These are phyloP conservation scores for Hyperoplus immaculatus DNA, from an alignment of 2,797 vertebrate species.

Conservation along the genomic window DNA sequence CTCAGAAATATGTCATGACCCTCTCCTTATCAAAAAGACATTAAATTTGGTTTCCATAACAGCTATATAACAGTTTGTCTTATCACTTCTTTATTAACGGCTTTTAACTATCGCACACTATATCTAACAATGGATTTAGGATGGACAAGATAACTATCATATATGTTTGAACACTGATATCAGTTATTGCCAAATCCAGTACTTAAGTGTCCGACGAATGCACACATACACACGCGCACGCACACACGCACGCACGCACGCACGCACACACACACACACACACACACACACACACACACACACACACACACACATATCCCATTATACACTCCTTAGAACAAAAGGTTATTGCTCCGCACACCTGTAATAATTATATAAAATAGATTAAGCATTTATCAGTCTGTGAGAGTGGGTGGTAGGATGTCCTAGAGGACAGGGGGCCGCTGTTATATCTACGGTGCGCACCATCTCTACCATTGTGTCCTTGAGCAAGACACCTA, in stretches of 20 bases:
- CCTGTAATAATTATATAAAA: conserved; percentile 59
- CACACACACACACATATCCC: no score
- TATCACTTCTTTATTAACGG: conserved; percentile 75
- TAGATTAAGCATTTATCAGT: conserved; percentile 61
- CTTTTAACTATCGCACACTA: conserved; percentile 47
- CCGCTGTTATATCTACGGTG: no score
- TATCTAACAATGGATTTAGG: conserved; percentile 58
- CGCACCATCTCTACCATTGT: no score
- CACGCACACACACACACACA: no score
- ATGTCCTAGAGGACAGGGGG: no score
- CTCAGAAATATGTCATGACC: conserved; percentile 52
- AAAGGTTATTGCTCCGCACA: conserved; percentile 54
- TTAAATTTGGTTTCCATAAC: conserved; percentile 62
- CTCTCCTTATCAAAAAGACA: conserved; percentile 71
- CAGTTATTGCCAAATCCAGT: conserved; percentile 19
- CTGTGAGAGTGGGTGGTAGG: background rate
- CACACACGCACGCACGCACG: no score
- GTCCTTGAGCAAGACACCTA: no score
- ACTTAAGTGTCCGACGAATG: background rate
- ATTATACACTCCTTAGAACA: conserved; percentile 15
- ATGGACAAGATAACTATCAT: conserved; percentile 43
- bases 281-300: no score
- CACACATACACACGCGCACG: no score
- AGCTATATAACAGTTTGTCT: conserved; percentile 59
- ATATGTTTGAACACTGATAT: conserved; percentile 30